phyloP scores from a whole-genome alignment of 2,888 invertebrate species.

The Erebia palarica region DNA sequence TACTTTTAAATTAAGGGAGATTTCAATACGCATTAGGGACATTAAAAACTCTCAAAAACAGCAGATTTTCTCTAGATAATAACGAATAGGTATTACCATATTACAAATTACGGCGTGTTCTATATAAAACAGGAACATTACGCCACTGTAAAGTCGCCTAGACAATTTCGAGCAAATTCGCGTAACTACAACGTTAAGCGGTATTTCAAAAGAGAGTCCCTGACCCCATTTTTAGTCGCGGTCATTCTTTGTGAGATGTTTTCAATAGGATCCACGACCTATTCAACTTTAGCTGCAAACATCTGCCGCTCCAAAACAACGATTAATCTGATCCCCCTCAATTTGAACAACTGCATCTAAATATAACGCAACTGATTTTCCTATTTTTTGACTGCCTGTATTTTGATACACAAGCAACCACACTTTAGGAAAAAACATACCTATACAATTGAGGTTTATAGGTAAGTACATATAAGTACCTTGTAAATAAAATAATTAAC shows the following conservation, averaged over 20 bases:
- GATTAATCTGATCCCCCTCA: slow-evolving; percentile 70
- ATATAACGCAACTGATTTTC: slow-evolving; percentile 48
- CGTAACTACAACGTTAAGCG: slow-evolving; percentile 19
- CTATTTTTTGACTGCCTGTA: neutral
- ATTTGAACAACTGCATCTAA: slow-evolving; percentile 55
- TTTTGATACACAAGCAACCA: neutral
- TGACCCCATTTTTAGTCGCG: slow-evolving; percentile 36
- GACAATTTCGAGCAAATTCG: slow-evolving; percentile 15
- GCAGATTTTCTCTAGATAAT: too few relatives aligned
- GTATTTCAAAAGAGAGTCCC: slow-evolving; percentile 38
- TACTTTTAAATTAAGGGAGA: too few relatives aligned
- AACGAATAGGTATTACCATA: neutral
- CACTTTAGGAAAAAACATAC: neutral
- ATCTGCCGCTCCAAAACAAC: slow-evolving; percentile 75
- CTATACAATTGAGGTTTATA: too few relatives aligned
- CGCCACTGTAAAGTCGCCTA: slow-evolving; percentile 7
- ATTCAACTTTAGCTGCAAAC: slow-evolving; percentile 62
- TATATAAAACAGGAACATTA: neutral
- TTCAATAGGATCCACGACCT: slow-evolving; percentile 71
- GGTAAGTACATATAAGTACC: neutral
- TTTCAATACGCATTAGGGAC: too few relatives aligned
- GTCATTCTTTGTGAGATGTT: slow-evolving; percentile 39
- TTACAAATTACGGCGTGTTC: neutral
- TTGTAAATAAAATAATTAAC: too few relatives aligned
- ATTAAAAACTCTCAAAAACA: too few relatives aligned